phyloP scores from a whole-genome alignment of 92 coral and sea anemone genomes.

The Desmophyllum pertusum region DNA sequence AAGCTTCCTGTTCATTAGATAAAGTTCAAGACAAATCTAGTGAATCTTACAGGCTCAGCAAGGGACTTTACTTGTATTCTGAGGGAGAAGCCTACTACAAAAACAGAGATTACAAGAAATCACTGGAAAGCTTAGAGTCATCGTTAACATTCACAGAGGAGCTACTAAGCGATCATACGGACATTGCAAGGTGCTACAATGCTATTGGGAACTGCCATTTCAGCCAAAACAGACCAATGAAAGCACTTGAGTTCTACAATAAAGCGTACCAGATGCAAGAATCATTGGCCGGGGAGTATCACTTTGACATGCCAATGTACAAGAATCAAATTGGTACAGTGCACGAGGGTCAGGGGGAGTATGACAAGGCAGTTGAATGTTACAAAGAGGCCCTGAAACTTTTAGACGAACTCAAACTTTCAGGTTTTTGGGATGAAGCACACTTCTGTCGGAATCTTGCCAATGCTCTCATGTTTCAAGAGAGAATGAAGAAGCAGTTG shows the following conservation, averaged over 20 bases:
- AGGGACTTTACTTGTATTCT: conserved; percentile 36
- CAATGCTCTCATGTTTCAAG: conserved; percentile 55
- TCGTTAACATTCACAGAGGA: conserved; percentile 34
- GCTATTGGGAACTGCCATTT: conserved; percentile 68
- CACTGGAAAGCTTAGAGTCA: conserved; percentile 31
- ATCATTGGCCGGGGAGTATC: conserved; percentile 47
- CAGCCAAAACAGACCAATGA: conserved; percentile 21
- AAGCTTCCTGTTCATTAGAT: conserved; percentile 46
- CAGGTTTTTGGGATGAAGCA: conserved; percentile 60
- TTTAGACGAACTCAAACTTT: conserved; percentile 47
- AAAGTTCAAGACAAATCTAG: conserved; percentile 42
- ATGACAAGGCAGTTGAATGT: conserved; percentile 47
- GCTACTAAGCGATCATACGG: conserved; percentile 21
- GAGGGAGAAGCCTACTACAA: conserved; percentile 49
- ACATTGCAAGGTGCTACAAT: conserved; percentile 61
- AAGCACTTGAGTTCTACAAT: conserved; percentile 39
- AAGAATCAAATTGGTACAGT: conserved; percentile 66
- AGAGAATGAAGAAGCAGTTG: conserved; percentile 50
- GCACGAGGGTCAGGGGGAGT: conserved; percentile 43
- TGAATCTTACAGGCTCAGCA: conserved; percentile 31
- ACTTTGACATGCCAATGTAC: conserved; percentile 65
- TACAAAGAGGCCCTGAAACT: conserved; percentile 53
- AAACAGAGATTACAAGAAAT: conserved; percentile 1
- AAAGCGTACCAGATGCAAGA: conserved; percentile 43
- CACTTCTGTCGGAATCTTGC: conserved; percentile 65